Evolutionary conservation across 1,140 invertebrate species (phyloP), one percentile per base, ranked within the genome.

Genomic region (Drosophila obscura): DNA sequence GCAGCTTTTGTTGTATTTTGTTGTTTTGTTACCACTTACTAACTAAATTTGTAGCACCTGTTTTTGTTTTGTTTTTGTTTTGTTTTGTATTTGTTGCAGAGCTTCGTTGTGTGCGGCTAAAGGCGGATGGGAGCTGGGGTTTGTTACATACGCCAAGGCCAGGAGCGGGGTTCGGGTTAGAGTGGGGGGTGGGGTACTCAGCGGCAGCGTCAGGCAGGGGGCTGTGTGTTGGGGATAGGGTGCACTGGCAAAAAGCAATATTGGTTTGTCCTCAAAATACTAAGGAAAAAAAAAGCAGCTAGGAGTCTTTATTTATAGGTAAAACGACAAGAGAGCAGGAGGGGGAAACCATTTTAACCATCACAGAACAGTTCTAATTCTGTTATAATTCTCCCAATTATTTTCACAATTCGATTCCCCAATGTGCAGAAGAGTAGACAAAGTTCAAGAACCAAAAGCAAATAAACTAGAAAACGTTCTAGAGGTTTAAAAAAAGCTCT

Each of bases 1-100:
- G 79, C 80, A 71, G 75, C 75, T 62, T 45, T 75, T 50, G 72
- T 66, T 55, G 57, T 59, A 13, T 51, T 51, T 53, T 16, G 15
- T 56, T 63, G 13, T 51, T 57, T 51, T 57, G 41, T 52, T 56
- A 51, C 48, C 71, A 73, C 71, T 76, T 76, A 76, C 59, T 56
- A 65, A 48, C 60, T 60, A 60, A 60, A 55, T 59, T 58, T 48
- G 56, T 63, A 65, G 71, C 64, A 60, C 51, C 58, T 68, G 35
- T 39, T 39, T 53, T n/a, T n/a, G n/a, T n/a, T 35, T 77, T 71
- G 45, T 48, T 61, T 24, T 49, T 52, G 48, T 62, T 65, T 50
- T 69, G 60, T 63, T 64, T 24, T 59, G 55, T 73, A 59, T 19
- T 19, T 19, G 11, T 31, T 45, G 43, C 53, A 56, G 53, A 39